A percentile compares a stretch with the other conserved stretches of the same genome.
phyloP scores from a whole-genome alignment of 2,888 invertebrate species.

The Diarsia rubi region DNA sequence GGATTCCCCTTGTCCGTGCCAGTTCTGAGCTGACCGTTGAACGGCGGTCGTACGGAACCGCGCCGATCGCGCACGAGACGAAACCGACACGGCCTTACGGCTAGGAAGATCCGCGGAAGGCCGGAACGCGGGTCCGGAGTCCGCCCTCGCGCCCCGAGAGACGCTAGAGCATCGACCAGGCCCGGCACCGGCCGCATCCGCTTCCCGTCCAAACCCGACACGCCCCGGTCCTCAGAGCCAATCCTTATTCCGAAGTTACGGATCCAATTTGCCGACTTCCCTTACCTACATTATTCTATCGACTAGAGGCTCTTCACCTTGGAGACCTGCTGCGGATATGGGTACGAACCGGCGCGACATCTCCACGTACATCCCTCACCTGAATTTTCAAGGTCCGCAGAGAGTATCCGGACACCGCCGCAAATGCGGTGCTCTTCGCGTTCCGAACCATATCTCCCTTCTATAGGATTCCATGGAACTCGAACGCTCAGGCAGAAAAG shows the following conservation, averaged over 20 bases:
- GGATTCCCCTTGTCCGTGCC: slow-evolving; percentile 92
- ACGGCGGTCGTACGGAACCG: slow-evolving; percentile 69
- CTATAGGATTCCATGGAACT: slow-evolving; percentile 87
- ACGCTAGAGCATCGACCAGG: neutral
- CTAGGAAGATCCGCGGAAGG: slow-evolving; percentile 6
- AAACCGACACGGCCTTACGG: slow-evolving; percentile 13
- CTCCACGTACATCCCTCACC: slow-evolving; percentile 78
- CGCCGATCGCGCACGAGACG: neutral
- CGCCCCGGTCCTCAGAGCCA: slow-evolving; percentile 90
- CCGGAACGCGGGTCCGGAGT: no score
- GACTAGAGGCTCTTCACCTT: no score
- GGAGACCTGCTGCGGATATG: no score
- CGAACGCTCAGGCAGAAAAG: slow-evolving; percentile 80
- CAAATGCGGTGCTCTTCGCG: slow-evolving; percentile 77
- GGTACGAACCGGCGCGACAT: no score
- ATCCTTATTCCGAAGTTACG: slow-evolving; percentile 93
- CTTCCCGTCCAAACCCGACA: slow-evolving; percentile 23
- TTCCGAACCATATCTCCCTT: slow-evolving; percentile 89
- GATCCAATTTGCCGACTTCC: slow-evolving; percentile 93
- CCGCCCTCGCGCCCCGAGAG: slow-evolving; percentile 6
- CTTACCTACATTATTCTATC: no score
- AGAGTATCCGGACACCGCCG: slow-evolving; percentile 77
- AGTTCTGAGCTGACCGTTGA: slow-evolving; percentile 91
- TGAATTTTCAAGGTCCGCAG: slow-evolving; percentile 81
- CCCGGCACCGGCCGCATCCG: slow-evolving; percentile 8